Evolutionary conservation across 2,888 invertebrate genomes (phyloP), one percentile per base, ranked within the genome.

Genomic region (Stictocephala bisonia): DNA sequence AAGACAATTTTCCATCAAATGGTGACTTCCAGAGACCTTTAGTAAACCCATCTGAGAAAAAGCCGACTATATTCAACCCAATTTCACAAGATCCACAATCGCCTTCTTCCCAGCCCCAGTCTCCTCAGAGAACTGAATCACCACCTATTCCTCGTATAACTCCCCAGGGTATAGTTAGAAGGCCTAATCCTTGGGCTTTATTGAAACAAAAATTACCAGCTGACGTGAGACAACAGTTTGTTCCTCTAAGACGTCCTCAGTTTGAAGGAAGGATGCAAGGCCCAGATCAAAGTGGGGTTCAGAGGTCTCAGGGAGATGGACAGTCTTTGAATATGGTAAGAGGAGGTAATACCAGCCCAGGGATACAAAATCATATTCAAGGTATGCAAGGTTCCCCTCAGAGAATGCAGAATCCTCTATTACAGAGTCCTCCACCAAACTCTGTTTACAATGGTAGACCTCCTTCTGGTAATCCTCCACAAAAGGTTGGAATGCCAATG

Each of bases 11-110:
- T 13, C 31, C 66, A 18, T 48, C 29, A 27, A 66, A 67, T 26
- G 53, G 58, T 31, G 56, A 53, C 22, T 70, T 40, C 41, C 70
- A 70, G 40, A 50, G 50, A 29, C 15, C 29, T 20, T 35, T 50
- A 22, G 20, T 40, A 35, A 66, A 72, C 41, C 50, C 31, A 27
- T 27, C 50, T 2, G 51, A 66, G 13, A 84, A 20, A 73, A 82
- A 31, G 85, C 84, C 72, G 82, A 83, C 50, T 84, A 84, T 13
- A 50, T 74, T 58, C 51, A 70, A 44, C 68, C 64, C 64, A 13
- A 56, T 40, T 9, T 53, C 78, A 77, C 4, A 40, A 60, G 60
- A 41, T 44, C 27, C 64, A 15, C 64, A 64, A 56, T 40, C 27
- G 11, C 26, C 15, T 24, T 44, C 22, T 20, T 80, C 18, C 4